Base-by-base conservation (phyloP, 2,888 invertebrate genomes). In the Prenolepis imparis region DNA sequence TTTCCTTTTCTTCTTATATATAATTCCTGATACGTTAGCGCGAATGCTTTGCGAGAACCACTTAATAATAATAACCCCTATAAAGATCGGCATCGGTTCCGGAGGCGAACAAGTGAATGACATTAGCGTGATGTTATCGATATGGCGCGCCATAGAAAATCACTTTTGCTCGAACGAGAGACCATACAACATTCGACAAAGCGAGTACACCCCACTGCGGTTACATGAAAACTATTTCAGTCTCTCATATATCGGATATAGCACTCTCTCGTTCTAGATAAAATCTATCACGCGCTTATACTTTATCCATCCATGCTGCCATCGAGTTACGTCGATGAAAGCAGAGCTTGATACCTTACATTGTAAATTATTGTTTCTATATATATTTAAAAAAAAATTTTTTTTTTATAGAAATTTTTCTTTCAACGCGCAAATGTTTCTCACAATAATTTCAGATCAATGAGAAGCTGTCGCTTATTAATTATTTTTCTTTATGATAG, bases 121-220 rank as follows among this genome's bases (percentile, higher is more conserved):
- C 94, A 94, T 94, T 94, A 94, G 91, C 87, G 84, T 85, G 92
- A 91, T 92, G 90, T 91, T 94, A 93, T 94, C 92, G 88, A 82
- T 88, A 88, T 82, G 70, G 87, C 87, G 88, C 88, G 86, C 92
- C 83, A 93, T 92, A 92, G 93, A 94, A 93, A 94, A 93, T 94
- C 94, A 93, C 92, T 94, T 93, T 92, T 90, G 90, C 91, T 88
- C 86, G 78, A 90, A 83, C 83, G 83, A 82, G 67, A 83, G 87
- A 89, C 87, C 87, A 81, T 91, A 90, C 88, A 88, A 90, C 88
- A 88, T 88, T 59, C 64, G 81, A 84, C 88, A 84, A 88, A 63
- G 82, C 67, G 86, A 83, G 87, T 87, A 83, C 80, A 55, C 82
- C 91, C 91, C 74, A 89, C 88, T 77, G 91, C 12, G 90, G 85